Conservation (phyloP, 2,797 vertebrate genomes). For the Tapirus indicus region DNA sequence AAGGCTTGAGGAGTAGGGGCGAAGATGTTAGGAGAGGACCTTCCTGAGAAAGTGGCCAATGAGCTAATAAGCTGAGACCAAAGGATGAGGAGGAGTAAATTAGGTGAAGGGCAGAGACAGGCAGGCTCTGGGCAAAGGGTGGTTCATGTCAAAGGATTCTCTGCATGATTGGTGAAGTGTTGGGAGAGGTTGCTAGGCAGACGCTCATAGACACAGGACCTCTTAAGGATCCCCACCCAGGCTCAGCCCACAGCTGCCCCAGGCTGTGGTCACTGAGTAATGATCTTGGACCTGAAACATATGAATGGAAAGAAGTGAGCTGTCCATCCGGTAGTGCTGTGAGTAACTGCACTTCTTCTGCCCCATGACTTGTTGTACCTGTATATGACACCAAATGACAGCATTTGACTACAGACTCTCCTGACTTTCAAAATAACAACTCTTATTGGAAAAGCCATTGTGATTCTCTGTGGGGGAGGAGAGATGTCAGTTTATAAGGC, state of each 20-base stretch:
- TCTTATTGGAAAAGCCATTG: neutral
- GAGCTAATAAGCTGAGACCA: neutral
- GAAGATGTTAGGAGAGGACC: neutral
- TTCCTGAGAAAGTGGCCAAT: neutral
- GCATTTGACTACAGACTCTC: neutral
- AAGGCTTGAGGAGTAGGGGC: neutral
- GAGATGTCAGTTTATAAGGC: neutral
- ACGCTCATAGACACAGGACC: neutral
- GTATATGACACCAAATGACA: neutral
- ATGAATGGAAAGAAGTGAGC: neutral
- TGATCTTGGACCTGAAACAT: neutral
- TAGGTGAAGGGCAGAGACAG: neutral
- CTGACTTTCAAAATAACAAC: neutral
- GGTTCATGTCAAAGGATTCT: rapidly evolving
- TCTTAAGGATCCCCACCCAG: neutral
- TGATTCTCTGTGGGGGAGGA: neutral
- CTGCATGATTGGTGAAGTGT: neutral
- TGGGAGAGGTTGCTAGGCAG: neutral
- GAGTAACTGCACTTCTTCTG: neutral
- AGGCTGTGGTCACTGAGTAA: neutral
- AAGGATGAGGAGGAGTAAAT: too few species aligned
- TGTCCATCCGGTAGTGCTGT: neutral
- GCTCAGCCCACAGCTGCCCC: neutral
- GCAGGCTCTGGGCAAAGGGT: neutral
- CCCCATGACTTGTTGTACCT: neutral